Evolutionary conservation across 2,113 vertebrate genomes (phyloP).

Genomic region (Ptilorrhoa leucosticta): DNA sequence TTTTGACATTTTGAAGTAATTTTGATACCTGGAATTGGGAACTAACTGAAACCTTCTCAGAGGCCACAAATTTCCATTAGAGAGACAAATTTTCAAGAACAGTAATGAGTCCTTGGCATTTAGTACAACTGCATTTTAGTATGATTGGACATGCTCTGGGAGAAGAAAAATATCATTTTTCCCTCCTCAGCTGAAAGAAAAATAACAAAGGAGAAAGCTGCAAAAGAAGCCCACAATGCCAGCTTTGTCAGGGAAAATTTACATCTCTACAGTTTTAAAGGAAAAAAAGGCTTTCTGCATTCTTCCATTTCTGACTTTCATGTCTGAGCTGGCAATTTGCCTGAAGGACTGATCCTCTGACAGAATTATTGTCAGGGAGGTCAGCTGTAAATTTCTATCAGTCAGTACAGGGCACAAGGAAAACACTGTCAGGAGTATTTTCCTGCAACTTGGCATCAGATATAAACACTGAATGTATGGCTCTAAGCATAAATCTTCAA

Average conservation of each 20-base stretch:
- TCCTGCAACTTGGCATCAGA: constrained; percentile 1
- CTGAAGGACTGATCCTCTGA: neutral
- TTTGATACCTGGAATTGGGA: constrained; percentile 23
- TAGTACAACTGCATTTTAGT: constrained; percentile 22
- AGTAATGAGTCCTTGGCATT: constrained; percentile 38
- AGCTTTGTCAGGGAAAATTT: constrained; percentile 24
- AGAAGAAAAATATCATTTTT: neutral
- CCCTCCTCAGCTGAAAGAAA: neutral
- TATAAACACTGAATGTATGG: neutral
- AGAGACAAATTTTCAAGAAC: constrained; percentile 11
- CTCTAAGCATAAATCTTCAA: neutral
- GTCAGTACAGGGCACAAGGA: neutral
- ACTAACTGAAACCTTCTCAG: constrained; percentile 17
- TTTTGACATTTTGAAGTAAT: neutral
- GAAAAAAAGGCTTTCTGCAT: neutral
- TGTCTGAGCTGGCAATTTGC: constrained; percentile 20
- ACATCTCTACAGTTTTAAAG: neutral
- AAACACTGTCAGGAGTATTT: constrained; percentile 32
- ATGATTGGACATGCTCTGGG: neutral
- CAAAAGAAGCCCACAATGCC: neutral
- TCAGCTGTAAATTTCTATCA: constrained; percentile 49
- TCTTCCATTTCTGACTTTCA: constrained; percentile 30
- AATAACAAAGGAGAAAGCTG: neutral
- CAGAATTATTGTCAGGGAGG: constrained; percentile 31
- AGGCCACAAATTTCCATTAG: constrained; percentile 25